These are phyloP conservation scores for Epinephelus lanceolatus DNA, from an alignment of 2,113 vertebrate genomes.

Conservation along the genomic window DNA sequence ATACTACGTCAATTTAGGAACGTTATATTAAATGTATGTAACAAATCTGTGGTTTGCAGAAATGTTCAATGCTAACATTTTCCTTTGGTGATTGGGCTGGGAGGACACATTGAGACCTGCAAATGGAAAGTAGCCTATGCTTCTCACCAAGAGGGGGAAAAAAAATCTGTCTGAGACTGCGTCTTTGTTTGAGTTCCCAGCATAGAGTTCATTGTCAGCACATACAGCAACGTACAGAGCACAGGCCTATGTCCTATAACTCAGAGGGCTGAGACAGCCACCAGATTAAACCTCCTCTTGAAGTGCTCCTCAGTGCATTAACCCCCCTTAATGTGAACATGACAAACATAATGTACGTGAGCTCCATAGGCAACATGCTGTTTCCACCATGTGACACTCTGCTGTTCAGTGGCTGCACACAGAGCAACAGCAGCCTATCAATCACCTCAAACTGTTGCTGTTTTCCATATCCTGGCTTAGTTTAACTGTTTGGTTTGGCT, in stretches of 20 bases:
- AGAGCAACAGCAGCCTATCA: slow-evolving; percentile 11
- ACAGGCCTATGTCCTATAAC: neutral
- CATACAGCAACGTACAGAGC: slow-evolving; percentile 3
- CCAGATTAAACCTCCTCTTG: slow-evolving; percentile 12
- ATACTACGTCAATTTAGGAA: too few species aligned
- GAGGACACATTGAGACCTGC: neutral
- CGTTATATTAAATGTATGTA: too few species aligned
- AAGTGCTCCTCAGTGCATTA: slow-evolving; percentile 59
- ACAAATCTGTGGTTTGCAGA: too few species aligned
- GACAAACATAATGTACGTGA: slow-evolving; percentile 43
- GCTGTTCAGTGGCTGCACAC: slow-evolving; percentile 24
- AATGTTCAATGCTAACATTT: too few species aligned
- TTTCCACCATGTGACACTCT: slow-evolving; percentile 48
- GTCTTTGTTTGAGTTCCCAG: slow-evolving; percentile 22
- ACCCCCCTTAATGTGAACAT: slow-evolving; percentile 37
- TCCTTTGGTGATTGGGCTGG: too few species aligned
- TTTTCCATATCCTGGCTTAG: slow-evolving; percentile 49
- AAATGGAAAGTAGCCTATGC: neutral
- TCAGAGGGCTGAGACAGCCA: slow-evolving; percentile 13
- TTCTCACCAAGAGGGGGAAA: neutral
- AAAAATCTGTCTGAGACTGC: neutral
- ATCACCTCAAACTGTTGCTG: slow-evolving; percentile 32
- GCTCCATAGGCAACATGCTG: slow-evolving; percentile 48
- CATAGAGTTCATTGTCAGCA: neutral
- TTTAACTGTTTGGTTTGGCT: slow-evolving; percentile 66